Evolutionary conservation across 2,888 invertebrate genomes (phyloP).

Genomic region (Alentia gelatinosa): DNA sequence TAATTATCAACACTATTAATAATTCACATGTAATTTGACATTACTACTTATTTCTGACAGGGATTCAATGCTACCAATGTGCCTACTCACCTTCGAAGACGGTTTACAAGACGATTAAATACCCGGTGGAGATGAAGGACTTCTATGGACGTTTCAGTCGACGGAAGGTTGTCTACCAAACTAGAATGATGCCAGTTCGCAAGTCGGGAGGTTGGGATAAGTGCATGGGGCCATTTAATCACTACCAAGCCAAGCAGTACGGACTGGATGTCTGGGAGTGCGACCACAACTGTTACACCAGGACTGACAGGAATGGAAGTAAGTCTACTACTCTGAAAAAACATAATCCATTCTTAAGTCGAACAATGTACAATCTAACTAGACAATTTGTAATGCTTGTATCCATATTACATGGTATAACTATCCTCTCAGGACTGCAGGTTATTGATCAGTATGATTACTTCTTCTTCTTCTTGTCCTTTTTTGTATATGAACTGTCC

Average conservation of each 20-base stretch:
- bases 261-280: constrained; percentile 66
- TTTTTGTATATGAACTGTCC: background rate
- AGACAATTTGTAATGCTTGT: no score
- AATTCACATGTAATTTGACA: background rate
- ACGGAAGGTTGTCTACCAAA: constrained; percentile 21
- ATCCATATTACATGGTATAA: no score
- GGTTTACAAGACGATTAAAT: constrained; percentile 59
- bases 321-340: constrained; percentile 29
- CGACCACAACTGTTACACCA: constrained; percentile 62
- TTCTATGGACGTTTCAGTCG: constrained; percentile 2
- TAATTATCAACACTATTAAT: no score
- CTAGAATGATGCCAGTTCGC: background rate
- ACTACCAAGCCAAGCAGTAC: constrained; percentile 61
- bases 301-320: constrained; percentile 63
- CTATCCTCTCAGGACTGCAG: no score
- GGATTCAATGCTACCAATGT: constrained; percentile 62
- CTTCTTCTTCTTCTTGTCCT: background rate
- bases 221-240: constrained; percentile 63
- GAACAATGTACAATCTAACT: no score
- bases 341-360: no score
- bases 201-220: constrained; percentile 65
- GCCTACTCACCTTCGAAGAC: constrained; percentile 64
- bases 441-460: no score
- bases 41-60: background rate
- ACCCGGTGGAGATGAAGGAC: constrained; percentile 44